Percentiles rank a stretch among this genome's conserved stretches.
phyloP scores from a whole-genome alignment of 35 echinoderm and acorn worm genomes.

The Ptychodera flava region DNA sequence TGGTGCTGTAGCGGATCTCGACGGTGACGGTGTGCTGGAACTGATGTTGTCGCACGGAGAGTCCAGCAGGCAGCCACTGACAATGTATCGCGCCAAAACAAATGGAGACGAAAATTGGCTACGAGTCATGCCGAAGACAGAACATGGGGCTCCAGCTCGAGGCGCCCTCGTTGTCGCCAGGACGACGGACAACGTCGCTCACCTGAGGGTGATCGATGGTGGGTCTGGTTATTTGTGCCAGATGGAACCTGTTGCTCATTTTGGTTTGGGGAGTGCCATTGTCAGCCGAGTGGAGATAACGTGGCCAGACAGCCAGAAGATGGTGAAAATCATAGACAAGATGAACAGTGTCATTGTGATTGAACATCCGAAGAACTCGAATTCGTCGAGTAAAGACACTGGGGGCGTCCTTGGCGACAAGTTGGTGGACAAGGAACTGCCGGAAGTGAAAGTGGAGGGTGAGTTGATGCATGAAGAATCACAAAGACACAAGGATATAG shows the following conservation, averaged over 20 bases:
- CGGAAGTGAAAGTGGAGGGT: no score
- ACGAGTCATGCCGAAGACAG: constrained; percentile 27
- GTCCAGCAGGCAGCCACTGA: background rate
- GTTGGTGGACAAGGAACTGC: no score
- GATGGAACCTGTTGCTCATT: constrained; percentile 43
- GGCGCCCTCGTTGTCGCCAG: constrained; percentile 19
- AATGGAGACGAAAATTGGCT: constrained; percentile 4
- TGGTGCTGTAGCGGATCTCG: constrained; percentile 28
- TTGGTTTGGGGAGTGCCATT: constrained; percentile 6
- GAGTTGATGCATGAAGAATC: no score
- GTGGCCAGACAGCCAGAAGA: constrained; percentile 16
- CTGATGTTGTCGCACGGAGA: constrained; percentile 33
- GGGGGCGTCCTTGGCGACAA: no score
- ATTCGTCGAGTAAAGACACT: no score
- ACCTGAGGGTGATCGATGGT: constrained; percentile 27
- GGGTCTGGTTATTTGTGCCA: constrained; percentile 39
- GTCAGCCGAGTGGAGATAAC: background rate
- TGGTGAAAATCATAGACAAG: background rate
- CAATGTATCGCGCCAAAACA: background rate
- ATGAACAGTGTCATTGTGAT: constrained; percentile 2
- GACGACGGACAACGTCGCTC: background rate
- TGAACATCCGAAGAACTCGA: background rate
- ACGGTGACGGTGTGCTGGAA: constrained; percentile 24
- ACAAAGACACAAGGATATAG: no score
- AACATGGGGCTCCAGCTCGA: constrained; percentile 18